Evolutionary conservation across 2,888 invertebrate genomes (phyloP).

Genomic region (Oscheius sp.): DNA sequence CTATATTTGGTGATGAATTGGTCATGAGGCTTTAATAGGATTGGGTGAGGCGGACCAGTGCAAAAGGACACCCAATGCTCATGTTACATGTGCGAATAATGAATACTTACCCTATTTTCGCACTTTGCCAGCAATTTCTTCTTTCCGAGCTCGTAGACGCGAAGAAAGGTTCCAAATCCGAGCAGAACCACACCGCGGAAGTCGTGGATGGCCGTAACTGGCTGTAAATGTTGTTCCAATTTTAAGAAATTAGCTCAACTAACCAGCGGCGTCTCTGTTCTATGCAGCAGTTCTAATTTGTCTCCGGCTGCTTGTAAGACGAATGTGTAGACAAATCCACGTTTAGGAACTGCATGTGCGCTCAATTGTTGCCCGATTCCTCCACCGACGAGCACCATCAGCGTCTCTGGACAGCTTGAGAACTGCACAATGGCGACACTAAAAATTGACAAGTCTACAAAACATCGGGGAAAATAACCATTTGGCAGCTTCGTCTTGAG

Average conservation of each 20-base stretch:
- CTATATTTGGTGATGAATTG: no score
- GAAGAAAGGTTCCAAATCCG: constrained; percentile 89
- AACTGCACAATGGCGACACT: constrained; percentile 84
- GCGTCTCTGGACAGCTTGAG: constrained; percentile 79
- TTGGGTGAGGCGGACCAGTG: background rate
- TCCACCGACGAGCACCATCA: constrained; percentile 86
- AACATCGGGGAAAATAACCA: constrained; percentile 76
- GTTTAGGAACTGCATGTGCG: constrained; percentile 77
- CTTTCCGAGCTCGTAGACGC: constrained; percentile 95
- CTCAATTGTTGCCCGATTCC: constrained; percentile 90
- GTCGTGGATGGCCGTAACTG: constrained; percentile 83
- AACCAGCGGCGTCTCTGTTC: constrained; percentile 79
- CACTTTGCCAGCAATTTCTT: constrained; percentile 95
- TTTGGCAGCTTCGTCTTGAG: constrained; percentile 96
- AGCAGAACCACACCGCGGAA: constrained; percentile 92
- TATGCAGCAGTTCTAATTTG: constrained; percentile 89
- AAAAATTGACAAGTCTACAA: constrained; percentile 46
- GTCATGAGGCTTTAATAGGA: no score
- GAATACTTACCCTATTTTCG: constrained; percentile 84
- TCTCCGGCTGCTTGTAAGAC: constrained; percentile 80
- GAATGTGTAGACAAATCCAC: constrained; percentile 73
- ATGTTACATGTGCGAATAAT: background rate
- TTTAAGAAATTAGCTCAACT: background rate
- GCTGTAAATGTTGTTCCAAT: constrained; percentile 50
- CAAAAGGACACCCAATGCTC: background rate